These are phyloP conservation scores for Oreochromis aureus DNA, from an alignment of 2,113 vertebrate genomes.

Conservation along the genomic window DNA sequence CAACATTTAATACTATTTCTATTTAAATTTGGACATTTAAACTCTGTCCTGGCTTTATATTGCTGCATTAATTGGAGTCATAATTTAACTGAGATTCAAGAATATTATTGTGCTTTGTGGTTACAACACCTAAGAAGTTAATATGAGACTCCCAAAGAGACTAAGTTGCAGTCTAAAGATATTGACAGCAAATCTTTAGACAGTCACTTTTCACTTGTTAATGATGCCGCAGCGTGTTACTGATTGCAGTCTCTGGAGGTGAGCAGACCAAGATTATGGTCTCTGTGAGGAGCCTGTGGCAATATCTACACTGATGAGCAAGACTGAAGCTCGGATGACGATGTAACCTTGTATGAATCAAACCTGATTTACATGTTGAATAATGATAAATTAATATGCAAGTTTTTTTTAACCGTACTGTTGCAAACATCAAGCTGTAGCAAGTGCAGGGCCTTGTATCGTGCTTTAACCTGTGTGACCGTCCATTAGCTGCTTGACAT, in stretches of 20 bases:
- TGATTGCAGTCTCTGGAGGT: slow-evolving; percentile 63
- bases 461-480: not conserved
- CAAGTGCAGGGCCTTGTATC: not conserved
- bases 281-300: slow-evolving; percentile 50
- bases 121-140: not conserved
- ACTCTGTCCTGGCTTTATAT: not conserved
- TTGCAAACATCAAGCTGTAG: not conserved
- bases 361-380: slow-evolving; percentile 56
- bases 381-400: slow-evolving; percentile 24
- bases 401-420: not conserved
- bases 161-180: not conserved
- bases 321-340: slow-evolving; percentile 15
- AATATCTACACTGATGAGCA: slow-evolving; percentile 44
- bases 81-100: not conserved
- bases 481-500: not conserved
- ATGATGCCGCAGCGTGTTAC: slow-evolving; percentile 55
- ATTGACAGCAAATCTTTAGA: slow-evolving; percentile 14
- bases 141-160: not conserved
- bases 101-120: not conserved
- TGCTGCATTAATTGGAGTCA: not conserved
- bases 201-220: slow-evolving; percentile 42
- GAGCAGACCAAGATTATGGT: slow-evolving; percentile 42
- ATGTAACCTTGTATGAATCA: slow-evolving; percentile 38
- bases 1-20: not conserved
- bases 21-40: not conserved